Conservation (phyloP, 2,888 invertebrate species). For the Pterostichus madidus region DNA sequence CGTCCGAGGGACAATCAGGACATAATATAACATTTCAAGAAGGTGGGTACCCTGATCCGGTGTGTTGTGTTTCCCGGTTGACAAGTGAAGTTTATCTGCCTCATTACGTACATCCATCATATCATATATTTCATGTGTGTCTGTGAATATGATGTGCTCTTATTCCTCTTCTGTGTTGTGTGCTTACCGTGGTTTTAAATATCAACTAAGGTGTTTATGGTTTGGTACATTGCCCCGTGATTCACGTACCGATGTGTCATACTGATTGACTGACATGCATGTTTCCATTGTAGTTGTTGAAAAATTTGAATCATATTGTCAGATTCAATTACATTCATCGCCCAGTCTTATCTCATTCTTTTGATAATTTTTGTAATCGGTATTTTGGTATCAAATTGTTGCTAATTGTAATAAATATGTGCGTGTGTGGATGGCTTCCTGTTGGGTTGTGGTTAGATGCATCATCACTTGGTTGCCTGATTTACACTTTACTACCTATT, state of each 20-base stretch:
- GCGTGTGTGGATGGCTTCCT: slow-evolving; percentile 70
- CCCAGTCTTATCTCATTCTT: slow-evolving; percentile 52
- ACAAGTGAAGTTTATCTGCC: slow-evolving; percentile 51
- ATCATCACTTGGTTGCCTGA: slow-evolving; percentile 56
- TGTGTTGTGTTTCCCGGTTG: slow-evolving; percentile 46
- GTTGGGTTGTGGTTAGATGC: slow-evolving; percentile 72
- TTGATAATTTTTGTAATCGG: slow-evolving; percentile 61
- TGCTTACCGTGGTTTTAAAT: slow-evolving; percentile 38
- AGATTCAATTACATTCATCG: slow-evolving; percentile 27
- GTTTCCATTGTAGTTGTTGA: slow-evolving; percentile 53
- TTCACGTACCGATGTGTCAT: slow-evolving; percentile 65
- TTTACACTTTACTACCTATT: slow-evolving; percentile 25
- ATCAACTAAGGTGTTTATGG: slow-evolving; percentile 54
- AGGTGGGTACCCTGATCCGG: slow-evolving; percentile 46
- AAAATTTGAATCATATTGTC: slow-evolving; percentile 12
- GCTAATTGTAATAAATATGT: slow-evolving; percentile 58
- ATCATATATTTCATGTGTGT: slow-evolving; percentile 39
- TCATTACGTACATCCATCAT: slow-evolving; percentile 27
- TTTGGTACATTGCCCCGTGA: slow-evolving; percentile 59
- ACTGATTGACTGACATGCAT: slow-evolving; percentile 57
- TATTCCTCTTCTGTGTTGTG: slow-evolving; percentile 36
- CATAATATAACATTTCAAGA: slow-evolving; percentile 60
- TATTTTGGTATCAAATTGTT: slow-evolving; percentile 59
- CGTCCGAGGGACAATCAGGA: slow-evolving; percentile 57
- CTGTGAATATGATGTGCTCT: slow-evolving; percentile 41